phyloP scores from a whole-genome alignment of 2,113 vertebrate species.

The Halcyon malimbica region DNA sequence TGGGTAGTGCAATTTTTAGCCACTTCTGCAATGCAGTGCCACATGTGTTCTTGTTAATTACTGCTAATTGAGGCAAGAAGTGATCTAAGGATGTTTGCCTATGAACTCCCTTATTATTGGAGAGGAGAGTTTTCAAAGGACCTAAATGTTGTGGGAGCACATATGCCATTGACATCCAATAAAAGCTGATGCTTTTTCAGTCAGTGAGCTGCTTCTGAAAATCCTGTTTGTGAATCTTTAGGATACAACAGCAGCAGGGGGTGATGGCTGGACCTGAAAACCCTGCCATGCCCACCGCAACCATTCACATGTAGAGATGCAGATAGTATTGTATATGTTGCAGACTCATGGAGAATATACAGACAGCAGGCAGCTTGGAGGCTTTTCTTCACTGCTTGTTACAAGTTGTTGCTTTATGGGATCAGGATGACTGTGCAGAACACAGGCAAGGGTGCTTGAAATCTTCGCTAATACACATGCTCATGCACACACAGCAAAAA shows the following conservation, averaged over 20 bases:
- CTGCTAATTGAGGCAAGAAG: background rate
- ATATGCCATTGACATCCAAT: background rate
- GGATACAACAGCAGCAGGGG: background rate
- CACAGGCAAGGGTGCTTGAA: background rate
- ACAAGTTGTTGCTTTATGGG: background rate
- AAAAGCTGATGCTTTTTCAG: background rate
- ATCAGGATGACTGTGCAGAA: background rate
- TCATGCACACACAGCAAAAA: background rate
- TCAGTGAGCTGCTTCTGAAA: background rate
- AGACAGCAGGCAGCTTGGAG: background rate
- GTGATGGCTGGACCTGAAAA: background rate
- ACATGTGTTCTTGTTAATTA: background rate
- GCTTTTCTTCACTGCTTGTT: background rate
- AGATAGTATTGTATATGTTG: fast-evolving
- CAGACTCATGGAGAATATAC: background rate
- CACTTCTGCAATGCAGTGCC: background rate
- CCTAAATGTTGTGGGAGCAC: background rate
- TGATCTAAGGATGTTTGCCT: background rate
- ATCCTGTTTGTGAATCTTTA: background rate
- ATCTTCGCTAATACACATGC: background rate
- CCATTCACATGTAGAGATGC: background rate
- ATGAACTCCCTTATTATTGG: background rate
- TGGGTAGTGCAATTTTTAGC: background rate
- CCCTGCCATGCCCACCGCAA: background rate
- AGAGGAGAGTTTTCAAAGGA: background rate